Evolutionary conservation across 2,113 vertebrate genomes (phyloP).

Genomic region (Carassius carassius): DNA sequence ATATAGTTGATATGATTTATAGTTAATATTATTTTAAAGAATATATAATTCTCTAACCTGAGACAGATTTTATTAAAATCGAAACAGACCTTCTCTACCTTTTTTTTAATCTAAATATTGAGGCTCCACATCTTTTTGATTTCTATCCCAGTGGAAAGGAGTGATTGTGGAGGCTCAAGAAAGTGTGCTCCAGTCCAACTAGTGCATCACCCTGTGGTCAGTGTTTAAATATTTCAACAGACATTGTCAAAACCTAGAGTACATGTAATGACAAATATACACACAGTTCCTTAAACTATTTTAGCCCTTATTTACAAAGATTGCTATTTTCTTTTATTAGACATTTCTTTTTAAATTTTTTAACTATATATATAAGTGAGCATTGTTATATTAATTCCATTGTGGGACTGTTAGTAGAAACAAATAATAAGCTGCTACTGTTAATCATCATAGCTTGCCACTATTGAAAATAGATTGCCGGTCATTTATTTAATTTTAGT

Average conservation of each 20-base stretch:
- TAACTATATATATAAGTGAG: background rate
- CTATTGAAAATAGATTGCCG: conserved; percentile 34
- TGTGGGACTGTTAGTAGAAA: conserved; percentile 9
- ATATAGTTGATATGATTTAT: background rate
- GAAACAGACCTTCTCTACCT: background rate
- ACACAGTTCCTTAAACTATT: conserved; percentile 13
- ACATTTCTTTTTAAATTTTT: background rate
- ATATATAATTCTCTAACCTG: background rate
- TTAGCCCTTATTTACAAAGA: background rate
- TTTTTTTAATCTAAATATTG: background rate
- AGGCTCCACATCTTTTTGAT: background rate
- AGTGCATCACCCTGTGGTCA: conserved; percentile 47
- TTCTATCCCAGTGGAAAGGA: background rate
- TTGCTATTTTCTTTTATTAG: background rate
- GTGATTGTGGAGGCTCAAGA: conserved; percentile 1
- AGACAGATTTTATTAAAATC: background rate
- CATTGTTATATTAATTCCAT: background rate
- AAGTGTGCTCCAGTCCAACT: conserved; percentile 16
- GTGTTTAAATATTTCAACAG: conserved; percentile 60
- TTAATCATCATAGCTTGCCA: conserved; percentile 26
- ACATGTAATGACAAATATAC: conserved; percentile 43
- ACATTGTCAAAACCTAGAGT: conserved; percentile 57
- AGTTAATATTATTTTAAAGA: background rate
- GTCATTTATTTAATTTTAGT: conserved; percentile 10
- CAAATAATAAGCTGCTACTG: background rate